Evolutionary conservation across 1,140 invertebrate genomes (phyloP).

Genomic region (Drosophila truncata): DNA sequence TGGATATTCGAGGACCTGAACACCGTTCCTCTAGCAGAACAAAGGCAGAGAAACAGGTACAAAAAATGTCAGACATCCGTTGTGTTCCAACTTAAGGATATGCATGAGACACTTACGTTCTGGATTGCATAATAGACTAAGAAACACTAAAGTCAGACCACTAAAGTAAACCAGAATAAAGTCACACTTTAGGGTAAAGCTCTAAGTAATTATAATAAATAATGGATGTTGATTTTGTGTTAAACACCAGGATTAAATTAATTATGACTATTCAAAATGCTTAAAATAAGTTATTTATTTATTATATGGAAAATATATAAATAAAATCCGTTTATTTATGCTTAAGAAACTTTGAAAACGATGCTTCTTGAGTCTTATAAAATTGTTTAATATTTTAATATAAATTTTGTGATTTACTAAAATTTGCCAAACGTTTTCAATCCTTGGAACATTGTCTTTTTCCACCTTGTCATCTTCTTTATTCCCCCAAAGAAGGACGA

Average conservation of each 20-base stretch:
- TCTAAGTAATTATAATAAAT: neutral
- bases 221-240: too few species aligned
- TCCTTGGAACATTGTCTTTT: neutral
- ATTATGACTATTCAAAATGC: too few species aligned
- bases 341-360: neutral
- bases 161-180: neutral
- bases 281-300: too few species aligned
- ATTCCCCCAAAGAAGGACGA: neutral
- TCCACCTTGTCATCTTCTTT: neutral
- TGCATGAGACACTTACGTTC: slow-evolving; percentile 3
- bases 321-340: too few species aligned
- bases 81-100: slow-evolving; percentile 1
- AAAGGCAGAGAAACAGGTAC: slow-evolving; percentile 25
- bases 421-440: too few species aligned
- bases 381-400: neutral
- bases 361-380: neutral
- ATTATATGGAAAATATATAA: too few species aligned
- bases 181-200: neutral
- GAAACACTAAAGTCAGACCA: neutral
- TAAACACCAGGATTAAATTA: too few species aligned
- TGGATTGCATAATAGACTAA: neutral
- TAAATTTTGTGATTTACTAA: neutral
- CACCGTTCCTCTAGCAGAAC: slow-evolving; percentile 5
- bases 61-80: slow-evolving; percentile 22
- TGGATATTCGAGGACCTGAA: neutral